These are phyloP conservation scores for Pygoscelis antarcticus DNA, from an alignment of 2,113 vertebrate species.

Conservation along the genomic window DNA sequence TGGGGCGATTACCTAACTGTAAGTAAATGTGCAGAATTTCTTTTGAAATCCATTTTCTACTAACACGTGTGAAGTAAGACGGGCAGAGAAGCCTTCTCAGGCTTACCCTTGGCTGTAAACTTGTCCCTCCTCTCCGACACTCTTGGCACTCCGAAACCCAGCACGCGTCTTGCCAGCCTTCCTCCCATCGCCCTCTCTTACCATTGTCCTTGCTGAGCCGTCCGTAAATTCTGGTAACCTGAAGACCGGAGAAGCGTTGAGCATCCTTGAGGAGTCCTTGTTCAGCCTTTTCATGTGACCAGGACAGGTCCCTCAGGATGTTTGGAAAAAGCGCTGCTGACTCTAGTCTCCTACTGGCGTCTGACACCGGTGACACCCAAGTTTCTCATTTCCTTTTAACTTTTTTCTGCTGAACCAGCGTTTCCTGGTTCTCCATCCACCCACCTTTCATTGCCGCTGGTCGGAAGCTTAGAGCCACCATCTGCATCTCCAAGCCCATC, in stretches of 20 bases:
- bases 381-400: background rate
- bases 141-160: background rate
- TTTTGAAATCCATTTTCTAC: background rate
- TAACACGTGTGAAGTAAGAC: fast-evolving
- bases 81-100: background rate
- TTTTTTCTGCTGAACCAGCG: background rate
- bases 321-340: background rate
- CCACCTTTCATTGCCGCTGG: background rate
- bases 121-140: background rate
- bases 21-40: background rate
- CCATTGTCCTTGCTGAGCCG: background rate
- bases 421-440: background rate
- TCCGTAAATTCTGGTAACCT: background rate
- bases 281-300: background rate
- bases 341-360: fast-evolving
- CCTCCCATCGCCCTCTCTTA: background rate
- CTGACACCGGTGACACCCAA: background rate
- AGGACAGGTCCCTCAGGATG: background rate
- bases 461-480: background rate
- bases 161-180: fast-evolving
- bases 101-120: background rate
- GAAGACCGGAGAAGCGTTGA: background rate
- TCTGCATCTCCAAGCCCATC: constrained; percentile 4
- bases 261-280: background rate
- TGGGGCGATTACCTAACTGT: background rate